Base-by-base conservation (phyloP, 2,797 vertebrate species). In the Cyprinodon diabolis region DNA sequence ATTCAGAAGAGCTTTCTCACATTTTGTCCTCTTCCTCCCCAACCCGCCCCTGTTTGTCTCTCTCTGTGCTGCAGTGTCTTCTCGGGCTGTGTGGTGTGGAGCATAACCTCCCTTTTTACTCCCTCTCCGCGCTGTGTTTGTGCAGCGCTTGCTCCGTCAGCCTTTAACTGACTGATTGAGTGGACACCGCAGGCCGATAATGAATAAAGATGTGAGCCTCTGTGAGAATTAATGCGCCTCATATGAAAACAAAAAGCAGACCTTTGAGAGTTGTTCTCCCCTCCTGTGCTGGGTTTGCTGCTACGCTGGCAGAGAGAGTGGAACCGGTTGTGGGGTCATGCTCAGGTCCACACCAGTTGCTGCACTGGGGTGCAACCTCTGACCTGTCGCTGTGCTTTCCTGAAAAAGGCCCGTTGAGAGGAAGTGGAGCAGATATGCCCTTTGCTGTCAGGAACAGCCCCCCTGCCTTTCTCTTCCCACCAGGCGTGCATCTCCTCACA, bases 121-220 rank as follows among this genome's bases (percentile, higher is more conserved):
- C 75, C 93, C 89, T 49, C 69, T 75, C 66, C 83, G 85, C 71
- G 94, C 93, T 10, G 93, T 86, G 85, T 84, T 77, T 12, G 94
- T 69, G 94, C 67, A 55, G 80, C 65, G 76, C 75, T 82, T 68
- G 51, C 57, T 91, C 91, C 1, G 90, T 90, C 0, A 1, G 90
- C 91, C 40, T 92, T 91, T 1, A 86, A 96, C 87, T 91, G 95
- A 83, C 92, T 94, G 80, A 95, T 95, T 0, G 94, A 94, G 81
- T 90, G 91, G 90, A 93, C 91, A 84, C 92, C 85, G 86, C 90
- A 90, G 89, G 86, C 88, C 78, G 60, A 84, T 87, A 91, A 92
- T 88, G 90, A 92, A 92, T 90, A 90, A 93, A 92, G 92, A 93
- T 88, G 90, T 86, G 85, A 80, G 85, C 82, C 82, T 80, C 84